These are phyloP conservation scores for Ischnus inquisitorius DNA, from an alignment of 2,888 invertebrate genomes.

Conservation along the genomic window DNA sequence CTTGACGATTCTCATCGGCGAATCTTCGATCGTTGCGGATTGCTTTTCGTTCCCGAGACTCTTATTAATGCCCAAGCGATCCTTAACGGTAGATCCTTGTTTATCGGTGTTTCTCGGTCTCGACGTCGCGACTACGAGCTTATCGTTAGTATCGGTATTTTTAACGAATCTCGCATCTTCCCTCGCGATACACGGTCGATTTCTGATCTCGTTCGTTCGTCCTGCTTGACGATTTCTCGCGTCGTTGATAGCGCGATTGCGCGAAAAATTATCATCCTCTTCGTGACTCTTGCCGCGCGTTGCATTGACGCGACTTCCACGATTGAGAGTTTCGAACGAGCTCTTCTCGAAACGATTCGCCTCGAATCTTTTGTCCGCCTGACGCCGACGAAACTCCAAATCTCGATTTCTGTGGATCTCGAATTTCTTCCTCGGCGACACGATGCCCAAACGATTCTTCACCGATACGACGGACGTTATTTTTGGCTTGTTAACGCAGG, in stretches of 20 bases:
- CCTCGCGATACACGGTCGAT: conserved; percentile 69
- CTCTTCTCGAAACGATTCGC: conserved; percentile 70
- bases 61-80: conserved; percentile 76
- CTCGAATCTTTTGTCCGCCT: conserved; percentile 66
- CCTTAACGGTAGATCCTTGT: conserved; percentile 76
- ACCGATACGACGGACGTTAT: conserved; percentile 83
- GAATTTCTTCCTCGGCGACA: conserved; percentile 77
- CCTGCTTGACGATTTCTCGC: conserved; percentile 49
- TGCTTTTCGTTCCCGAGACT: conserved; percentile 63
- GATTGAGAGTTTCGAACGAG: conserved; percentile 67
- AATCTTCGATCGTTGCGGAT: conserved; percentile 28
- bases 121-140: conserved; percentile 55
- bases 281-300: conserved; percentile 65
- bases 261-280: conserved; percentile 63
- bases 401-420: conserved; percentile 74
- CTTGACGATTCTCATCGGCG: conserved; percentile 4
- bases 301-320: conserved; percentile 64
- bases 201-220: conserved; percentile 49
- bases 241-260: conserved; percentile 62
- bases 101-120: conserved; percentile 55
- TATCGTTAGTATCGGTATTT: conserved; percentile 68
- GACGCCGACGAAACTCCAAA: conserved; percentile 64
- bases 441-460: conserved; percentile 79
- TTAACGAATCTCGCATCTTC: conserved; percentile 69
- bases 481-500: conserved; percentile 81